Percentiles rank a stretch among this genome's conserved stretches.
Evolutionary conservation across 2,797 vertebrate genomes (phyloP).

Genomic region (Falco peregrinus): DNA sequence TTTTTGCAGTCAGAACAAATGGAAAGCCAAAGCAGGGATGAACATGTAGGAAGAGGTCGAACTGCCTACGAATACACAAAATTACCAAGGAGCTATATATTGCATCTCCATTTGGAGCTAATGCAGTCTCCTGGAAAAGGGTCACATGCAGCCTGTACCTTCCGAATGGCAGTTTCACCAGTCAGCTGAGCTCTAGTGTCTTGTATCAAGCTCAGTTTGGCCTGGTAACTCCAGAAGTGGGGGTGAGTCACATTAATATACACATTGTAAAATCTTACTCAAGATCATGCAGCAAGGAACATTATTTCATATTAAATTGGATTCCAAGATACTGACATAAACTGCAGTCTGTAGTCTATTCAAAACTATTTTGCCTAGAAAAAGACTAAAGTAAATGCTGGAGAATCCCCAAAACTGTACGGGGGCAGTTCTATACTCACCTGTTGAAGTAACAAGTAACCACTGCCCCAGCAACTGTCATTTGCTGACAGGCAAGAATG

Average conservation of each 20-base stretch:
- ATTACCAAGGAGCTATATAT: neutral
- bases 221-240: neutral
- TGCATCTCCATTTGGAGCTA: neutral
- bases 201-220: neutral
- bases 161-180: neutral
- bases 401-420: neutral
- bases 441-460: conserved; percentile 79
- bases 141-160: neutral
- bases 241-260: neutral
- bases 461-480: conserved; percentile 75
- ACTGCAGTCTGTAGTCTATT: neutral
- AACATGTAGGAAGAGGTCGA: neutral
- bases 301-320: neutral
- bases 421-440: conserved; percentile 57
- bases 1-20: neutral
- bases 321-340: neutral
- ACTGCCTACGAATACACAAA: neutral
- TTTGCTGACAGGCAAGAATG: conserved; percentile 81
- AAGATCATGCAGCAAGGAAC: neutral
- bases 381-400: neutral
- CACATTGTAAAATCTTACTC: neutral
- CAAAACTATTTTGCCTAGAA: neutral
- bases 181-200: neutral
- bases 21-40: neutral
- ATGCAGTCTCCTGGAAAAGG: neutral